Evolutionary conservation across 2,113 vertebrate genomes (phyloP), one percentile per base, ranked within the genome.

Genomic region (Centropristis striata): DNA sequence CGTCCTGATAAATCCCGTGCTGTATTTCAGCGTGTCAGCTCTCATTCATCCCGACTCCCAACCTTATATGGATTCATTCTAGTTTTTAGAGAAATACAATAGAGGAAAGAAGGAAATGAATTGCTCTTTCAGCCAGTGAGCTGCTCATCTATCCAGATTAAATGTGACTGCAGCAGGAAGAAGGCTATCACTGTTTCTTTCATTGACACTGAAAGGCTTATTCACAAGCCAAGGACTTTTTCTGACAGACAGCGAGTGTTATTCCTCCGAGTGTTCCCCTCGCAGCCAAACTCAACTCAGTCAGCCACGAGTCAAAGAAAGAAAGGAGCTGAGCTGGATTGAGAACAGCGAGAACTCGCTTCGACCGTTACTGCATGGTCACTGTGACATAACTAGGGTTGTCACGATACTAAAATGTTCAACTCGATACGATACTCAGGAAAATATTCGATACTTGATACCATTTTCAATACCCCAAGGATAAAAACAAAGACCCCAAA

Each of bases 151-250:
- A 4, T 55, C 36, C 41, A 37, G 44, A 82, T 84, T 75, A 61
- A 71, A 78, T 64, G 39, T 65, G 78, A 77, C 32, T 74, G 58
- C 13, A 77, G 78, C 44, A 21, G 75, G 72, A 78, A 49, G 8
- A 57, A 58, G 50, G 60, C 32, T 2, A 51, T 83, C 61, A 39
- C 53, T 69, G 47, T 70, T 74, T 86, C 74, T 81, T 54, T 72
- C 61, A 78, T n/a, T 50, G 64, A 64, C 70, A 50, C 65, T 75
- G 44, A 84, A 81, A 81, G 75, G 58, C 44, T 83, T 23, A 44
- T 53, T 81, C 53, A 79, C 9, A 67, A 44, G 42, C 36, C 53
- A 32, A 81, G 57, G 60, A 82, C 63, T 58, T 44, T 53, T 15
- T 78, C 59, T 50, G 77, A 80, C 41, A 58, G 71, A 70, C 66